phyloP scores from a whole-genome alignment of 2,113 vertebrate genomes.

The Muscicapa adusta region DNA sequence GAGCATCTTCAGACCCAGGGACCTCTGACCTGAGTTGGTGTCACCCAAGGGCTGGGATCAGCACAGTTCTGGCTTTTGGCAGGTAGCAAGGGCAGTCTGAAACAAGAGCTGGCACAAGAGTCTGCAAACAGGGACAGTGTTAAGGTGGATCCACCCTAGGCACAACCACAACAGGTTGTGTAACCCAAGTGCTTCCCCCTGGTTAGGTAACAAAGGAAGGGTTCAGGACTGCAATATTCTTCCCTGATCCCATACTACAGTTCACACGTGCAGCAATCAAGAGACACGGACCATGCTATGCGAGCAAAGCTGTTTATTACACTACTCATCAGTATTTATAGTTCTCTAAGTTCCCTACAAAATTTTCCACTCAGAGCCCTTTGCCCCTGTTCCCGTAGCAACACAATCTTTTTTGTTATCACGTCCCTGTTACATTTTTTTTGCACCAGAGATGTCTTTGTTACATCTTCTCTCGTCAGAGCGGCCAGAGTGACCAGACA shows the following conservation, averaged over 20 bases:
- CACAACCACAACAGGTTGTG: background rate
- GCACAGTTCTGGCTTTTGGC: background rate
- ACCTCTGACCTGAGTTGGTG: background rate
- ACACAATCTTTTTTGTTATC: background rate
- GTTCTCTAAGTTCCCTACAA: background rate
- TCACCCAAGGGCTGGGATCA: background rate
- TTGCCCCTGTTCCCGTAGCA: background rate
- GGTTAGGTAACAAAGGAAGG: background rate
- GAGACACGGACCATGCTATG: background rate
- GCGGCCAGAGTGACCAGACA: background rate
- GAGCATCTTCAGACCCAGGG: background rate
- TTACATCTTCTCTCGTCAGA: background rate
- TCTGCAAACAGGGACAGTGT: background rate
- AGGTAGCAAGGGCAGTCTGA: background rate
- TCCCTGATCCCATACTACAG: background rate
- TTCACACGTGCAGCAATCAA: background rate
- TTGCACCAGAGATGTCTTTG: background rate
- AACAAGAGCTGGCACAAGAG: background rate
- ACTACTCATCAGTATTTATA: background rate
- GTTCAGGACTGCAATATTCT: background rate
- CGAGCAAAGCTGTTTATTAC: background rate
- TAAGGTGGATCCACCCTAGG: background rate
- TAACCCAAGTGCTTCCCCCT: background rate
- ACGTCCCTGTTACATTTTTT: background rate
- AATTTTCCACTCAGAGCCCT: background rate